Base-by-base conservation (phyloP, 2,113 vertebrate species). In the Lethenteron reissneri region DNA sequence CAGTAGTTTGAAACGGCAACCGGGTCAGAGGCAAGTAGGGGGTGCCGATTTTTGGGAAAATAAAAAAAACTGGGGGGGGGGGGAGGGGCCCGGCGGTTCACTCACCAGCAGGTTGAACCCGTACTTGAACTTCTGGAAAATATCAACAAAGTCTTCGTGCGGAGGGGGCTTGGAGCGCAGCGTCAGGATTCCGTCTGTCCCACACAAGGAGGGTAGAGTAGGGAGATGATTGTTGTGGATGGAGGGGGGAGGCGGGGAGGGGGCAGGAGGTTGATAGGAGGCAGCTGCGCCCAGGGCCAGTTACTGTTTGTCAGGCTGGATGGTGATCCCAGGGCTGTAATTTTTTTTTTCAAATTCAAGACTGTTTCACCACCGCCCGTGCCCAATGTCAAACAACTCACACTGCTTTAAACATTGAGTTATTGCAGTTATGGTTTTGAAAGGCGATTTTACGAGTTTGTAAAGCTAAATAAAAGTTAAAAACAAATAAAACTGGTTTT, bases 71-170 rank as follows among this genome's bases (percentile, higher is more conserved):
- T 10, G 11, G 25, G 11, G 64, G n/a, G 8, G 9, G n/a, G n/a
- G 25, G n/a, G 11, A 10, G n/a, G 64, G 60, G 14, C 14, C 17
- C 4, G 17, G 60, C 60, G 14, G 14, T 14, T 10, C 57, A 80
- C 84, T 79, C 80, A 95, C 94, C 87, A 97, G 83, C 75, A 97
- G 87, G 77, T 96, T 99, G 82, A 99, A 95, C 73, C 87, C 89
- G 73, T 92, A 85, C 74, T 99, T 99, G 79, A 99, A 97, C 74
- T 96, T 99, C 78, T 97, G 94, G 74, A 99, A 86, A 78, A 91
- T 95, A 79, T 97, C 87, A 2, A 95, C 17, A 70, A 95, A 96
- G 73, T 92, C 89, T 15, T 90, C 88, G 72, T 88, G 83, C 25
- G 76, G 71, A 1, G 92, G 94, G 6, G 91, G 85, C 73, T 85